Percentiles rank a stretch among this genome's conserved stretches.
Evolutionary conservation across 2,113 vertebrate genomes (phyloP).

Genomic region (Hymenochirus boettgeri): DNA sequence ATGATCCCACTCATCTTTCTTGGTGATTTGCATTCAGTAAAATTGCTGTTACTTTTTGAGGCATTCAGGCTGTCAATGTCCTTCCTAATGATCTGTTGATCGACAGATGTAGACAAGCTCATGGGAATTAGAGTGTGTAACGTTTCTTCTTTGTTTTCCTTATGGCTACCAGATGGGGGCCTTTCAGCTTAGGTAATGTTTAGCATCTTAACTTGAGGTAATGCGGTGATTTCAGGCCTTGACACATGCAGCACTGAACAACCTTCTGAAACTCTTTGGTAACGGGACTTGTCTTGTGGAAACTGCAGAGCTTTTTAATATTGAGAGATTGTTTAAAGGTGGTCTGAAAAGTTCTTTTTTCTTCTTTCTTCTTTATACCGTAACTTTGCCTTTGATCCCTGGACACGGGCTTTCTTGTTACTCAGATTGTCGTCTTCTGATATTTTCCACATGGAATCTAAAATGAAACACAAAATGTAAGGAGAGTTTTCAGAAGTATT

Average conservation of each 20-base stretch:
- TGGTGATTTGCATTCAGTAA: neutral
- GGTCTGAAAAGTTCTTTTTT: neutral
- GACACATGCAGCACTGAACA: neutral
- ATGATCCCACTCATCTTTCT: conserved; percentile 7
- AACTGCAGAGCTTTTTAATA: neutral
- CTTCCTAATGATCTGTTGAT: accelerated
- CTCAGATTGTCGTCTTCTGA: conserved; percentile 6
- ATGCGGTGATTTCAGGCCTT: accelerated
- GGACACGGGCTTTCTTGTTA: conserved; percentile 17
- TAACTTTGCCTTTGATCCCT: conserved; percentile 22
- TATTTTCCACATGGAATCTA: conserved; percentile 47
- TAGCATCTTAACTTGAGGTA: accelerated
- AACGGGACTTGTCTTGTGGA: neutral
- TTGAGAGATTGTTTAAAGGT: accelerated
- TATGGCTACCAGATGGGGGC: accelerated
- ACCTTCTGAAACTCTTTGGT: conserved; percentile 46
- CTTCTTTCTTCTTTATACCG: neutral
- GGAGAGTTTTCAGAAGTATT: neutral
- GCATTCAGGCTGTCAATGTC: neutral
- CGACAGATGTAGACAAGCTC: neutral
- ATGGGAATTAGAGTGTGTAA: neutral
- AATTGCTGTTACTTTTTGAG: neutral
- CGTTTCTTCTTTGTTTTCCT: neutral
- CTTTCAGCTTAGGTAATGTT: neutral
- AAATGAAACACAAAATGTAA: neutral